Percentiles rank a stretch among this genome's conserved stretches.
phyloP scores from a whole-genome alignment of 2,797 vertebrate species.

The Anguilla anguilla region DNA sequence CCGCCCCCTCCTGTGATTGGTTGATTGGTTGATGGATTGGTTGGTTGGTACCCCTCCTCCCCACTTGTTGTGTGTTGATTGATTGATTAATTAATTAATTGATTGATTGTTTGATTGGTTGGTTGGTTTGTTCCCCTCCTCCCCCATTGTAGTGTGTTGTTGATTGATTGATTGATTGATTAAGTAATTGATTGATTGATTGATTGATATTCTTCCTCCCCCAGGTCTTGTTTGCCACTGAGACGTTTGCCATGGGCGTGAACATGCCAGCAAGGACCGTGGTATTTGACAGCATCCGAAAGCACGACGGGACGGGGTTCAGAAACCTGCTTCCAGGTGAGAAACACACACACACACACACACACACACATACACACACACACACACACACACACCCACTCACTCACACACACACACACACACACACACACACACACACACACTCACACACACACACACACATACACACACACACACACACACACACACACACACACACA shows the following conservation, averaged over 20 bases:
- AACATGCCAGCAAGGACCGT: slow-evolving; percentile 93
- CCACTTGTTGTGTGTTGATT: no score
- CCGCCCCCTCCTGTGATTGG: background rate
- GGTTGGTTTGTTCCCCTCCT: background rate
- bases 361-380: background rate
- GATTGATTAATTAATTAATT: background rate
- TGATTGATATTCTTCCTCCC: background rate
- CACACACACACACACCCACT: no score
- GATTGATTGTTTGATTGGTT: background rate
- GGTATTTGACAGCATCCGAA: slow-evolving; percentile 90
- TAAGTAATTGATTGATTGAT: background rate
- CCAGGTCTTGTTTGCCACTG: slow-evolving; percentile 90
- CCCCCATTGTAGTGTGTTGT: slow-evolving; percentile 43
- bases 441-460: no score
- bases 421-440: no score
- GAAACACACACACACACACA: background rate
- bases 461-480: no score
- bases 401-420: no score
- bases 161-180: background rate
- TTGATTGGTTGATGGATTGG: background rate
- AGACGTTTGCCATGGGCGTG: slow-evolving; percentile 94
- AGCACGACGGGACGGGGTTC: slow-evolving; percentile 87
- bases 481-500: no score
- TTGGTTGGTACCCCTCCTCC: no score
- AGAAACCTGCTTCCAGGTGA: slow-evolving; percentile 89